Percentiles rank a stretch among this genome's conserved stretches.
These are phyloP conservation scores for Orthosia gothica DNA, from an alignment of 2,888 invertebrate species.

Conservation along the genomic window DNA sequence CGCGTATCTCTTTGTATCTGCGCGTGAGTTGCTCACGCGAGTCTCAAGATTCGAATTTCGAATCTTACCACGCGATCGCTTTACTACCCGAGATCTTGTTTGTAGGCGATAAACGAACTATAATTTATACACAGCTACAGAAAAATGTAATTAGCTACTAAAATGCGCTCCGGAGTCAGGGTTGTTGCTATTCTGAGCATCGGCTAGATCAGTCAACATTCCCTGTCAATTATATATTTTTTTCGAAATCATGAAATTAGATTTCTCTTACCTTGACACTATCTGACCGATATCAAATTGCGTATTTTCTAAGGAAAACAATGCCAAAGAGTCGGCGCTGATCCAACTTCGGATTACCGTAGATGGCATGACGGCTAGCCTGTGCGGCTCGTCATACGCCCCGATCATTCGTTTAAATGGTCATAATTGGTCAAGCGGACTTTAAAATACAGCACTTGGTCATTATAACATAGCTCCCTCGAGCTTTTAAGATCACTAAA, in stretches of 20 bases:
- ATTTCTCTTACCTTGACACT: conserved; percentile 57
- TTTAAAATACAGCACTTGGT: conserved; percentile 82
- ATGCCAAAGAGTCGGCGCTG: conserved; percentile 84
- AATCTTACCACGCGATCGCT: conserved; percentile 80
- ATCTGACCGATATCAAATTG: conserved; percentile 77
- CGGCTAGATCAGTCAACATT: conserved; percentile 2
- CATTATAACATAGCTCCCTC: conserved; percentile 81
- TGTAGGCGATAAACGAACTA: conserved; percentile 73
- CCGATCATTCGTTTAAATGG: conserved; percentile 86
- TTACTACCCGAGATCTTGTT: conserved; percentile 77
- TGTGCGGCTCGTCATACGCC: conserved; percentile 83
- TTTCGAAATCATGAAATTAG: conserved; percentile 48
- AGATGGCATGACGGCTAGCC: conserved; percentile 84
- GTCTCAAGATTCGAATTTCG: conserved; percentile 74
- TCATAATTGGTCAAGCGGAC: conserved; percentile 86
- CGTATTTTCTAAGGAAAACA: conserved; percentile 80
- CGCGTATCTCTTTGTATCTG: conserved; percentile 85
- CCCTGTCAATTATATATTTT: conserved; percentile 60
- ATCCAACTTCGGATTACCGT: conserved; percentile 86
- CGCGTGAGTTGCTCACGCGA: conserved; percentile 75
- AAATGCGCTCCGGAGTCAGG: background rate
- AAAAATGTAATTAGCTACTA: conserved; percentile 59
- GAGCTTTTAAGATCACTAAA: conserved; percentile 68
- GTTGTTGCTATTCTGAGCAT: conserved; percentile 10
- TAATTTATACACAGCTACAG: conserved; percentile 77